Percentiles rank a stretch among this genome's conserved stretches.
Conservation (phyloP, 2,888 invertebrate genomes). For the Amphipoea oculea region DNA sequence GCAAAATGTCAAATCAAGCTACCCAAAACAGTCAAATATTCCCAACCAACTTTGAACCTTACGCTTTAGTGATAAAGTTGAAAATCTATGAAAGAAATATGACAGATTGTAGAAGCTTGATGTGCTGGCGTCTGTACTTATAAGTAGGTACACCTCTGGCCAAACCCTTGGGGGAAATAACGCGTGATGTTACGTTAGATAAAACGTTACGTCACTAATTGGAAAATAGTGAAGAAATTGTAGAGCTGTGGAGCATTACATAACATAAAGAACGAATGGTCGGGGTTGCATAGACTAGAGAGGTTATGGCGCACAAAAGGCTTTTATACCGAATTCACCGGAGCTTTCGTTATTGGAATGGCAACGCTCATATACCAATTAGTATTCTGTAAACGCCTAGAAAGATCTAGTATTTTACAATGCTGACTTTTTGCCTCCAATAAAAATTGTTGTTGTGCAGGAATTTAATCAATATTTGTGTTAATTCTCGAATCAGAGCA, state of each 20-base stretch:
- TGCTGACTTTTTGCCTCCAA: neutral
- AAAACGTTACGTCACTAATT: constrained; percentile 47
- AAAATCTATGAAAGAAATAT: too few relatives aligned
- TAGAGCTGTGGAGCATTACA: neutral
- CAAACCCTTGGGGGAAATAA: too few relatives aligned
- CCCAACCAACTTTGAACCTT: too few relatives aligned
- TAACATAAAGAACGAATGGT: constrained; percentile 3
- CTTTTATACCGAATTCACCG: constrained; percentile 7
- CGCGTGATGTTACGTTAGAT: constrained; percentile 3
- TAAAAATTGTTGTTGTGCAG: neutral
- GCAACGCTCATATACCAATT: constrained; percentile 23
- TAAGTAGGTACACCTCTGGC: too few relatives aligned
- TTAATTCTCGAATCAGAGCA: neutral
- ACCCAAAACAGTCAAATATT: too few relatives aligned
- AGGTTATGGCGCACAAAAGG: constrained; percentile 17
- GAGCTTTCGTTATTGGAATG: constrained; percentile 14
- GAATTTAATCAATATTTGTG: neutral
- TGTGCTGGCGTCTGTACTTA: too few relatives aligned
- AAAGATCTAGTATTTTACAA: constrained; percentile 1
- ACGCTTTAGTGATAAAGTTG: too few relatives aligned
- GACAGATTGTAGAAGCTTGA: too few relatives aligned
- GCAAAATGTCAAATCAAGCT: too few relatives aligned
- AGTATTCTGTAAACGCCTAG: constrained; percentile 10
- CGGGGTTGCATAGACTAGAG: constrained; percentile 5
- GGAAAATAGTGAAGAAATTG: constrained; percentile 34